Evolutionary conservation across 2,113 vertebrate species (phyloP).

Genomic region (Lophura nycthemera): DNA sequence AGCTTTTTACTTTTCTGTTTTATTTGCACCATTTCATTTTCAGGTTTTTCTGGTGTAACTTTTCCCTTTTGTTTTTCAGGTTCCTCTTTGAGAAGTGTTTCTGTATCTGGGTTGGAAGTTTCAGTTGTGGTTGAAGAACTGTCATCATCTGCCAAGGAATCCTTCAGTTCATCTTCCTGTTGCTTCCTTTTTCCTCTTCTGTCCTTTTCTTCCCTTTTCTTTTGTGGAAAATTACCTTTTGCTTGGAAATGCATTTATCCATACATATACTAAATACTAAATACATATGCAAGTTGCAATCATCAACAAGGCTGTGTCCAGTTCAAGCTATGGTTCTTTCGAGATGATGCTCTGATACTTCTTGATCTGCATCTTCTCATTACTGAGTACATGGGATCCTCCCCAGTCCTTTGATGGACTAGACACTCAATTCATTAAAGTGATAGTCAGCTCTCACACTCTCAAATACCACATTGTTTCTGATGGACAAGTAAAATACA

Average conservation of each 20-base stretch:
- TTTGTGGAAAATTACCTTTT: not conserved
- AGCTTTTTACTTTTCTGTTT: slow-evolving; percentile 92
- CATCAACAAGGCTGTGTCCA: not conserved
- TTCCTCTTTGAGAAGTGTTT: slow-evolving; percentile 76
- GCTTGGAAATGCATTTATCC: not conserved
- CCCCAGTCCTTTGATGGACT: not conserved
- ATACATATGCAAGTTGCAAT: not conserved
- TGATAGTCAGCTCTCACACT: not conserved
- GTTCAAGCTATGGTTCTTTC: not conserved
- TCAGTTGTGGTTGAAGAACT: too few relatives aligned
- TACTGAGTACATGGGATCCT: not conserved
- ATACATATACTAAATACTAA: too few relatives aligned
- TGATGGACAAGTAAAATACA: not conserved
- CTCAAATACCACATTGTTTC: not conserved
- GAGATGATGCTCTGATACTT: not conserved
- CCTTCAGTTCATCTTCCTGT: too few relatives aligned
- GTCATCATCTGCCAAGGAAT: too few relatives aligned
- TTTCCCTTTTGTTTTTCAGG: slow-evolving; percentile 92
- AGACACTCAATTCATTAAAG: not conserved
- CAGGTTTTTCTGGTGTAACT: slow-evolving; percentile 81
- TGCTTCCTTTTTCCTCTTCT: too few relatives aligned
- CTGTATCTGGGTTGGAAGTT: too few relatives aligned
- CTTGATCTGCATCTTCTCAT: not conserved
- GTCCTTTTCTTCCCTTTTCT: too few relatives aligned
- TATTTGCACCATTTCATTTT: slow-evolving; percentile 81